phyloP scores from a whole-genome alignment of 2,113 vertebrate genomes.

The Hydrolagus affinis region DNA sequence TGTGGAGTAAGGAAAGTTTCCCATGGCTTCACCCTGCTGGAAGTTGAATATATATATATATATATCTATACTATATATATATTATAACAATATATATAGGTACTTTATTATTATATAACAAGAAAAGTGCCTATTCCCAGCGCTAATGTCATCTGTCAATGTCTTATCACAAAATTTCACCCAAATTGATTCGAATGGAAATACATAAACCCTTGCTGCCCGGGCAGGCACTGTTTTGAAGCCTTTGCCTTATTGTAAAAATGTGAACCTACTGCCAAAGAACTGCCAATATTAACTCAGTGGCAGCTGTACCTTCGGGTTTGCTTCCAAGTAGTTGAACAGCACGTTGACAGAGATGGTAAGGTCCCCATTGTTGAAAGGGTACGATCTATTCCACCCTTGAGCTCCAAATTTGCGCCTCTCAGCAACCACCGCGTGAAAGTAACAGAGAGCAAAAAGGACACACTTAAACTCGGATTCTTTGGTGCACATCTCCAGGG shows the following conservation, averaged over 20 bases:
- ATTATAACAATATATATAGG: too few relatives aligned
- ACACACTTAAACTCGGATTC: slow-evolving; percentile 57
- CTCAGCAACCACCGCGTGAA: slow-evolving; percentile 56
- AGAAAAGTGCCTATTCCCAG: neutral
- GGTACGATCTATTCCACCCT: slow-evolving; percentile 60
- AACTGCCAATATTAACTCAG: neutral
- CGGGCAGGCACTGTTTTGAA: too few relatives aligned
- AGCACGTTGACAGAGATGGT: slow-evolving; percentile 56
- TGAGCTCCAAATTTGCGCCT: slow-evolving; percentile 58
- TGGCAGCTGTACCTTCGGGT: slow-evolving; percentile 46
- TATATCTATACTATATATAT: neutral
- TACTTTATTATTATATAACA: too few relatives aligned
- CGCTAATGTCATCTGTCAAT: neutral
- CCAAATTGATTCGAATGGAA: neutral
- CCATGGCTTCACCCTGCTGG: neutral
- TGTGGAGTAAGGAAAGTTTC: too few relatives aligned
- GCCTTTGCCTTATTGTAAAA: neutral
- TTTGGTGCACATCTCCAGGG: slow-evolving; percentile 57
- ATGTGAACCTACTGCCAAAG: neutral
- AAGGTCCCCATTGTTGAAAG: slow-evolving; percentile 61
- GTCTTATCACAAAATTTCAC: neutral
- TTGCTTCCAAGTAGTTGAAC: slow-evolving; percentile 61
- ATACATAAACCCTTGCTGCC: too few relatives aligned
- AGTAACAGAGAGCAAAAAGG: slow-evolving; percentile 59
- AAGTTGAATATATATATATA: neutral